Base-by-base conservation (phyloP, 2,888 invertebrate genomes). In the Thymelicus sylvestris region DNA sequence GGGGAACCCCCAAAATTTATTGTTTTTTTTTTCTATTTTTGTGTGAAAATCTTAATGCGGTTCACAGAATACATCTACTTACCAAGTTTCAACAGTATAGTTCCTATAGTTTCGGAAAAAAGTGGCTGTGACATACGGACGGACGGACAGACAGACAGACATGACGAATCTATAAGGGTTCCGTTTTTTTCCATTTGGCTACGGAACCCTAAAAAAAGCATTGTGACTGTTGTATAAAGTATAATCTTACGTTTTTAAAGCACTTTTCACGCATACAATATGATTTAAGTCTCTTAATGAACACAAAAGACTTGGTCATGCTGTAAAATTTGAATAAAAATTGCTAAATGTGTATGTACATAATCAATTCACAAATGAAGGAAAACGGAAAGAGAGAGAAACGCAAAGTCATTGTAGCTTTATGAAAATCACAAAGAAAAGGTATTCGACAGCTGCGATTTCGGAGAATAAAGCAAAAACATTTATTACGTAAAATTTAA, bases 321-420 rank as follows among this genome's bases (percentile, higher is more conserved):
- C 12, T 38, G 55, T 24, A 38, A 52, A 68, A 63, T 63, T 68
- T 63, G 68, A 63, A 68, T 68, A 63, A 55, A 44, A 68, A 55
- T 47, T 31, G 38, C 62, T 12, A 24, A 57, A 62, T 55, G 50
- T 57, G 47, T 62, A 52, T 62, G 68, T 68, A 63, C 68, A 19
- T 55, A 68, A 68, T 68, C 55, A 68, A 63, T 68, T 63, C 41
- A 44, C 68, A 68, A 68, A 68, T 44, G 68, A 68, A 63, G 62
- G 31, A 15, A 48, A 64, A 64, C 38, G 50, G 50, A 38, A 48
- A 38, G 47, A 24, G 19, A 24, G 24, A 5, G 12, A 55, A 24
- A 15, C 39, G 60, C 39, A 61, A 61, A 24, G 6, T 67, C 66
- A 66, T 65, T 8, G 60, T 19, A 13, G 67, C 39, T 48, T 67